Base-by-base conservation (phyloP, 2,797 vertebrate genomes). In the Phaenicophaeus curvirostris region DNA sequence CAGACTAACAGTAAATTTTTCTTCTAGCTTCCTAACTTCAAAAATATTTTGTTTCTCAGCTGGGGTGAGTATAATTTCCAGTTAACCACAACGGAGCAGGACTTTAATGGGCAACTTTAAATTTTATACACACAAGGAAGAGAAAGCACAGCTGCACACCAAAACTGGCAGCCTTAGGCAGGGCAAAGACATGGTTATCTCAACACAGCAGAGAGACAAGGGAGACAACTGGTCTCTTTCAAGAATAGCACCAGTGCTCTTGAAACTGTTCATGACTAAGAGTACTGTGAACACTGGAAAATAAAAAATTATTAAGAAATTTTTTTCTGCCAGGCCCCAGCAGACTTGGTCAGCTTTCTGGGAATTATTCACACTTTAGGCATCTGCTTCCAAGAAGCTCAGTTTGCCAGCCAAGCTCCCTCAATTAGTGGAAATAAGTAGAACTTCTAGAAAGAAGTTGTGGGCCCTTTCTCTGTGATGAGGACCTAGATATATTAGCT, bases 361-460 rank as follows among this genome's bases (percentile, higher is more conserved):
- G n/a, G 25, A 9, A 75, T 94, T 93, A 89, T 89, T 96, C 89
- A 92, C 59, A 42, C 46, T 87, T 90, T 0, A 93, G 73, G 80
- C 77, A 92, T 84, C 77, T 87, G 42, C 57, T 46, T 78, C 35
- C 85, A 55, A 55, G 19, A 69, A 76, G 7, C 62, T 86, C 51
- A 28, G 27, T 66, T 85, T 82, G 86, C 66, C 69, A 81, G 62
- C 67, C 39, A 39, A 82, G n/a, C 33, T 81, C 75, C 77, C 41
- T 54, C 50, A 67, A 13, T 51, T 25, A 65, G 16, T 28, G 42
- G 62, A 85, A 54, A 8, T 53, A 57, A 58, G 13, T 0, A 62
- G 35, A 74, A 18, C 19, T 85, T 66, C 50, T 63, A 74, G 57
- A 67, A 28, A 83, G 44, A 6, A 53, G 30, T 37, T 76, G 53